Evolutionary conservation across 2,888 invertebrate species (phyloP), one percentile per base, ranked within the genome.

Genomic region (Xestia rhomboidea): DNA sequence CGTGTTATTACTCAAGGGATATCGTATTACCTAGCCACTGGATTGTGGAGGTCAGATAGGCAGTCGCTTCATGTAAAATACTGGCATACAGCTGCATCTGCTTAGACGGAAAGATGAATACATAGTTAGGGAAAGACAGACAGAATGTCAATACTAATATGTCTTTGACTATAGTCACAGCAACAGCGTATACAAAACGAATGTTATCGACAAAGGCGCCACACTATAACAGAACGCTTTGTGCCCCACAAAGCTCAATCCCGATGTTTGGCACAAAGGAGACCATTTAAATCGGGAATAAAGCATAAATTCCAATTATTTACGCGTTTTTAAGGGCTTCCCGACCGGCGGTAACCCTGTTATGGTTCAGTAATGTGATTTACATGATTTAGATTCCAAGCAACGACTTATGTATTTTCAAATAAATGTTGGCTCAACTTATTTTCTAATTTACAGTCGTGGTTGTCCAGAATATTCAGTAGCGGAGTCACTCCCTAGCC

Each of bases 281-380:
- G 24, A 57, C 49, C 62, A n/a, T 69, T 70, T 57, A 60, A 60
- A 76, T 69, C 68, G 64, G 21, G 68, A 77, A 77, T 72, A 69
- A 69, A 77, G 63, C 68, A 62, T 46, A 86, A 51, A 77, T 70
- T 77, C 64, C 74, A 73, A 82, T 86, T 77, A 75, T 74, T 74
- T 51, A 46, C 46, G 72, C 30, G 44, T 72, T 76, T 64, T 34
- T 64, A 68, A 69, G 30, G 66, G 38, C 15, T 60, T 68, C n/a
- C 27, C 24, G 57, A 46, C 24, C 44, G 57, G 4, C n/a, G 62
- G 51, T 73, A 57, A 60, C 34, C 60, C 34, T 21, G 64, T 81
- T 85, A 75, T 49, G 44, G 62, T 67, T 66, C n/a, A 64, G 30
- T 80, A 30, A 79, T 69, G 34, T 68, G 63, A 79, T 72, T 71